A percentile compares a stretch with the other conserved stretches of the same genome.
These are phyloP conservation scores for Monoplex corrugatus DNA, from an alignment of 2,888 invertebrate genomes.

Conservation along the genomic window DNA sequence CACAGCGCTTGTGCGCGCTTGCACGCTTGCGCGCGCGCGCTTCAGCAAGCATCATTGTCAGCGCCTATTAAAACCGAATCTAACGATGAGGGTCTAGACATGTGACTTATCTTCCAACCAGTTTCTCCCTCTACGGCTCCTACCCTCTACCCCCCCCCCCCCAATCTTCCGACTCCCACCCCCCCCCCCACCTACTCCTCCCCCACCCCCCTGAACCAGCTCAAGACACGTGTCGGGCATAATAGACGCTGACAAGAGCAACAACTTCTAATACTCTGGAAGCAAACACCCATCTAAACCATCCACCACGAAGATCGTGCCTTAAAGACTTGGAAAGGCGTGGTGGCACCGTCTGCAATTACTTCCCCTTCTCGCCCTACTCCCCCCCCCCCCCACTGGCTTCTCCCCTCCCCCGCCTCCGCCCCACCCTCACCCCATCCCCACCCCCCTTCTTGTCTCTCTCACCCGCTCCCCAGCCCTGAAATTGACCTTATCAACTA, in stretches of 20 bases:
- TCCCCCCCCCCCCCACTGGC: not conserved
- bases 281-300: too few species aligned
- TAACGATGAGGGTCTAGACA: too few species aligned
- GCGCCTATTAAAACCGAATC: too few species aligned
- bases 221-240: not conserved
- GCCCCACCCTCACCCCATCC: not conserved
- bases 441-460: not conserved
- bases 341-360: not conserved
- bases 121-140: not conserved
- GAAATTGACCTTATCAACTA: constrained; percentile 35
- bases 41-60: too few species aligned
- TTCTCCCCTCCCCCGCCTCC: not conserved
- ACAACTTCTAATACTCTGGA: too few species aligned
- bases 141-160: not conserved
- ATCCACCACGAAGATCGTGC: too few species aligned
- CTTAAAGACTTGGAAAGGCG: too few species aligned
- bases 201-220: not conserved
- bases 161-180: too few species aligned
- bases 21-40: too few species aligned
- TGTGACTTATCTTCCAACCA: constrained; percentile 14
- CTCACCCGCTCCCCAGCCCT: not conserved
- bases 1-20: too few species aligned
- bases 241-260: constrained; percentile 27
- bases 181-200: too few species aligned
- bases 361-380: not conserved